phyloP scores from a whole-genome alignment of 1,140 invertebrate species.

The Bombus affinis region DNA sequence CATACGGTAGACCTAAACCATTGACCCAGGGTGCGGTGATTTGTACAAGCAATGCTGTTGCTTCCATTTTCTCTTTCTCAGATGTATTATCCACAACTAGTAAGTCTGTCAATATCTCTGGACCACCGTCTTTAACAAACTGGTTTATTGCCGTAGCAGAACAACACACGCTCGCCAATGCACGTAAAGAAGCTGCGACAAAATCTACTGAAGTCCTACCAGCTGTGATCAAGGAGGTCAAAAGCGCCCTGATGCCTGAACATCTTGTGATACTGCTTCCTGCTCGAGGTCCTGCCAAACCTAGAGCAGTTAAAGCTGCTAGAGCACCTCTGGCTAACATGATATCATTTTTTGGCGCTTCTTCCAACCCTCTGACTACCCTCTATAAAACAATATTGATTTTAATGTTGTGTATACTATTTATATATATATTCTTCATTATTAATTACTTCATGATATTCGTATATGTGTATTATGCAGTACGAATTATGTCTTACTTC shows the following conservation, averaged over 20 bases:
- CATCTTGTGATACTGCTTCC: constrained; percentile 85
- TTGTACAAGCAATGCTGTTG: constrained; percentile 88
- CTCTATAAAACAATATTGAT: constrained; percentile 64
- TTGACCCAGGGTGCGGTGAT: constrained; percentile 88
- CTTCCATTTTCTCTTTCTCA: constrained; percentile 85
- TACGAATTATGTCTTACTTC: constrained; percentile 66
- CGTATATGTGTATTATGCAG: background rate
- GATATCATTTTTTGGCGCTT: constrained; percentile 71
- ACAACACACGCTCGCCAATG: constrained; percentile 86
- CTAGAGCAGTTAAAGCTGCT: constrained; percentile 80
- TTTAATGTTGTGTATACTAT: background rate
- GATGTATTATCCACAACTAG: constrained; percentile 75
- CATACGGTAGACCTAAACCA: constrained; percentile 71
- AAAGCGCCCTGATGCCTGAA: constrained; percentile 84
- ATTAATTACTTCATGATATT: background rate
- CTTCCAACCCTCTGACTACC: constrained; percentile 76
- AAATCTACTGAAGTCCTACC: constrained; percentile 81
- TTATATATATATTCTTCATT: background rate
- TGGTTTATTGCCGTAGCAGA: constrained; percentile 85
- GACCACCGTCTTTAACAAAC: constrained; percentile 86
- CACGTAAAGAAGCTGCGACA: constrained; percentile 83
- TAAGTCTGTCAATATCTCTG: constrained; percentile 85
- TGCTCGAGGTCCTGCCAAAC: constrained; percentile 84
- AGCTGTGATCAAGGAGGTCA: constrained; percentile 77
- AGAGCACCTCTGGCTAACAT: constrained; percentile 76